A percentile compares a stretch with the other conserved stretches of the same genome.
Evolutionary conservation across 2,797 vertebrate species (phyloP).

Genomic region (Phataginus tricuspis): DNA sequence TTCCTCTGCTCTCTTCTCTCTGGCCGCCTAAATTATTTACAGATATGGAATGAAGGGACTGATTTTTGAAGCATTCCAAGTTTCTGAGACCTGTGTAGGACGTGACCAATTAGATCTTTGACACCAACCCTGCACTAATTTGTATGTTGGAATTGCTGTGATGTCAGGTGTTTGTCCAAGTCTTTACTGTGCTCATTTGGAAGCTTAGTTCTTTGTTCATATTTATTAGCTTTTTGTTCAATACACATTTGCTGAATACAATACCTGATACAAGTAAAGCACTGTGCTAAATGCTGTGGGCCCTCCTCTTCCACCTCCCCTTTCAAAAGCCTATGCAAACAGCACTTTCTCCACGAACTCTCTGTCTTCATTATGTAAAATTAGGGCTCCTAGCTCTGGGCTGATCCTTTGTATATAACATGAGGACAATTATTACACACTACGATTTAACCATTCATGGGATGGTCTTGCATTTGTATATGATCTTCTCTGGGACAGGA

Average conservation of each 20-base stretch:
- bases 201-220: constrained; percentile 4
- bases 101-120: neutral
- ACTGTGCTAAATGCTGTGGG: neutral
- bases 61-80: neutral
- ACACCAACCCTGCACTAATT: neutral
- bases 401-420: neutral
- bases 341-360: neutral
- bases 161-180: neutral
- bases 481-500: neutral
- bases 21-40: neutral
- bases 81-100: neutral
- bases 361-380: neutral
- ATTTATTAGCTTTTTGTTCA: neutral
- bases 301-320: neutral
- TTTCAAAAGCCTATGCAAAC: neutral
- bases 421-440: neutral
- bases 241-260: neutral
- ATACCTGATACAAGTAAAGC: neutral
- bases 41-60: neutral
- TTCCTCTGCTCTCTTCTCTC: neutral
- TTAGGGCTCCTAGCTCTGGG: neutral
- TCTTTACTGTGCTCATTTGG: neutral
- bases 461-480: neutral
- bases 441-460: neutral
- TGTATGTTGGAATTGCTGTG: neutral